Percentiles rank a stretch among this genome's conserved stretches.
Evolutionary conservation across 2,113 vertebrate species (phyloP).

Genomic region (Limnothrissa miodon): DNA sequence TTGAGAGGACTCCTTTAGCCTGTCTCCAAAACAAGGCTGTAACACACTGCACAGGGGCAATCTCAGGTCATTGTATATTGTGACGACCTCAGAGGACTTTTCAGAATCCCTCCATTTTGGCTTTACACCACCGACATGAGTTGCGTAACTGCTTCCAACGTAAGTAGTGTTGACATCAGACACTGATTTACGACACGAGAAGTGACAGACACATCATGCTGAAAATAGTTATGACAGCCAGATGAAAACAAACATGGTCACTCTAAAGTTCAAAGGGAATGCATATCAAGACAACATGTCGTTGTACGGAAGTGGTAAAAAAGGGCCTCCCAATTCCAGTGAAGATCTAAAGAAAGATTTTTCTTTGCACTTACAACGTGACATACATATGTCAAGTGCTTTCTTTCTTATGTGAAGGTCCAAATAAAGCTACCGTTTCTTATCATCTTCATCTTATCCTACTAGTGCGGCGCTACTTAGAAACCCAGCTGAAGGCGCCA

Average conservation of each 20-base stretch:
- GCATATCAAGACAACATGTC: background rate
- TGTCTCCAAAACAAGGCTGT: background rate
- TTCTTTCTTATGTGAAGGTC: background rate
- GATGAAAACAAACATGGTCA: background rate
- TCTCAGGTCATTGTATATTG: background rate
- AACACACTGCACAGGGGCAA: background rate
- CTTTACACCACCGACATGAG: background rate
- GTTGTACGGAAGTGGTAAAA: background rate
- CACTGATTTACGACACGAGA: background rate
- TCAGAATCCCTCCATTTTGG: background rate
- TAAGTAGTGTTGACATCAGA: slow-evolving; percentile 13
- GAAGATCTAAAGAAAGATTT: background rate
- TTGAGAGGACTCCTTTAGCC: too few relatives aligned
- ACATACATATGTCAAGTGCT: background rate
- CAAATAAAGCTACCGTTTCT: background rate
- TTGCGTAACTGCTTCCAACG: background rate
- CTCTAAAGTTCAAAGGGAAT: background rate
- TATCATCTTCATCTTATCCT: background rate
- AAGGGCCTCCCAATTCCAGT: background rate
- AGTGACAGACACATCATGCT: background rate
- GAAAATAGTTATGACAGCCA: background rate
- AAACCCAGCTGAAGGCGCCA: background rate
- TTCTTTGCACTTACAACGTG: background rate
- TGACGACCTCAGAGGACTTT: background rate
- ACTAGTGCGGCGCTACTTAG: background rate